Evolutionary conservation across 2,797 vertebrate genomes (phyloP).

Genomic region (Mus spretus): DNA sequence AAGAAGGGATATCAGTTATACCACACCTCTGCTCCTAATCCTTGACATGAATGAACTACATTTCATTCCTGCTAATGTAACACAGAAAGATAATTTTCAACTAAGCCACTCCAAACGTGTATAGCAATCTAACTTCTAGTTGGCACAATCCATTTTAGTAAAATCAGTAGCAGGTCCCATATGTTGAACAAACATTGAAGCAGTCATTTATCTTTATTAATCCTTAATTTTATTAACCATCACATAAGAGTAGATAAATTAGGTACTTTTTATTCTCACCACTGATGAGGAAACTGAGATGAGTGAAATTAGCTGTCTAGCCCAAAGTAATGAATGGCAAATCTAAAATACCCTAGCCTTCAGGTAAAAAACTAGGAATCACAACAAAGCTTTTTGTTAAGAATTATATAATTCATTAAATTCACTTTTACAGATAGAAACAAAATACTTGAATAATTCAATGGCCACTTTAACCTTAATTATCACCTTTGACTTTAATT

Average conservation of each 20-base stretch:
- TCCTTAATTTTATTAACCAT: constrained; percentile 17
- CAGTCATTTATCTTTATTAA: constrained; percentile 25
- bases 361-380: background rate
- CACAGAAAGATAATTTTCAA: constrained; percentile 63
- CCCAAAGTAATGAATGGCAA: constrained; percentile 44
- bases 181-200: constrained; percentile 24
- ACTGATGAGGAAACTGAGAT: constrained; percentile 58
- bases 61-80: constrained; percentile 51
- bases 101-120: constrained; percentile 59
- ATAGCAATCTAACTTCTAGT: constrained; percentile 5
- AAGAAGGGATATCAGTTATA: background rate
- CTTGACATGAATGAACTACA: constrained; percentile 38
- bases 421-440: constrained; percentile 53
- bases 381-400: constrained; percentile 48
- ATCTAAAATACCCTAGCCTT: constrained; percentile 17
- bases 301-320: background rate
- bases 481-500: constrained; percentile 22
- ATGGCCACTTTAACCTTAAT: constrained; percentile 43
- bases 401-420: constrained; percentile 58
- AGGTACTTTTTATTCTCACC: constrained; percentile 28
- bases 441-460: constrained; percentile 63
- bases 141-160: constrained; percentile 53
- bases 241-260: background rate
- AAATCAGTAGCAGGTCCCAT: constrained; percentile 29
- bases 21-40: background rate